Evolutionary conservation across 2,113 vertebrate species (phyloP), one percentile per base, ranked within the genome.

Genomic region (Sinocyclocheilus anshuiensis): DNA sequence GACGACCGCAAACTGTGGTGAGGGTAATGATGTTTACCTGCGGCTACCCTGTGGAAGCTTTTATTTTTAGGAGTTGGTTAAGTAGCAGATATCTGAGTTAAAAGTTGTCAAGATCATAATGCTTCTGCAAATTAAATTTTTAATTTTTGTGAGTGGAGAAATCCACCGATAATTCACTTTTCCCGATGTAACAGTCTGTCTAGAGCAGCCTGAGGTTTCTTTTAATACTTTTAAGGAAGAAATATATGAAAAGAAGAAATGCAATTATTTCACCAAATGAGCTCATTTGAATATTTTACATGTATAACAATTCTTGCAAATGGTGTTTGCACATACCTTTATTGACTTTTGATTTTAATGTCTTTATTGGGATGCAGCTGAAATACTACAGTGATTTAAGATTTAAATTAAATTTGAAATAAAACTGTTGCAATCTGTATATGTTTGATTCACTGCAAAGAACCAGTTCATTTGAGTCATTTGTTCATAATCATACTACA

Each of bases 1-100:
- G 24, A 63, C 24, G 15, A 81, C 22, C 74, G 16, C 42, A 74
- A 74, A 42, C 24, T 33, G 24, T 1, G 1, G 76, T 77, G 76
- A 42, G 8, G 12, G 33, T 48, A 81, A 65, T 61, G 22, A 80
- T 42, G 36, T 80, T 63, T 61, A 80, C 74, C 74, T 26, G 22
- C 33, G 36, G 22, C 18, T 16, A 26, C 36, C 18, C 42, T 80
- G 53, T 10, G 33, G 55, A 63, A 61, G 55, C n/a, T 42, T 24
- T 24, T 8, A 24, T 42, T 80, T 80, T 65, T 26, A 65, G 36
- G 13, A 63, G 36, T 61, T 39, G 7, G 18, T 61, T 18, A 48
- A 81, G 36, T 81, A 24, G 79, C 59, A 48, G 9, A 45, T 65
- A 67, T 42, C 12, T 42, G 33, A 36, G n/a, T 61, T 39, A 6